Base-by-base conservation (phyloP, 1,140 invertebrate genomes). In the Cataglyphis hispanica region DNA sequence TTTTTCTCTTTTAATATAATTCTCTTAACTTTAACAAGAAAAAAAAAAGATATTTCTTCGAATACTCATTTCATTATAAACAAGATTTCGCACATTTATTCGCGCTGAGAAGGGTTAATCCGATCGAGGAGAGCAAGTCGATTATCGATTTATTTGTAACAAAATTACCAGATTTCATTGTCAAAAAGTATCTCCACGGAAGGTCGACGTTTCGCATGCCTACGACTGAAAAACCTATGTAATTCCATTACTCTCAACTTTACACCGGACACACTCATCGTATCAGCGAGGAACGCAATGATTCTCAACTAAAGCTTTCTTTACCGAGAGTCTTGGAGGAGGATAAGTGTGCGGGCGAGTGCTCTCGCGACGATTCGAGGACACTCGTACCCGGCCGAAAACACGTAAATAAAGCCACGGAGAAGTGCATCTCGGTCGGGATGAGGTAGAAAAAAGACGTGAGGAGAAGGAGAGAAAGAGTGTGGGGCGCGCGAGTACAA, bases 341-440 rank as follows among this genome's bases (percentile, higher is more conserved):
- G 67, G 37, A 81, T 67, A 69, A 80, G 77, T 56, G 43, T 43
- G 50, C 46, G 19, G 25, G 53, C 67, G 67, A 83, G 78, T 72
- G 53, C 67, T 83, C 78, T 60, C 25, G 53, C 53, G 56, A 13
- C 34, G n/a, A 72, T 25, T 72, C 53, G 78, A 83, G 67, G 67
- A 83, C 78, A 83, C 67, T 83, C 67, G 78, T 72, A 40, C 34
- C 13, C 37, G 78, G 66, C 67, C 78, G 37, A 83, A 83, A 83
- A 83, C 78, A 83, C 67, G 78, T 83, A 83, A 83, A 83, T 83
- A 83, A 83, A 83, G 25, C 31, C 37, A 16, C 78, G 11, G 37
- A 56, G 67, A 63, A 83, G 67, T 80, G 78, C 53, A 83, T 83
- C 63, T 27, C 27, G 25, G 7, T 31, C n/a, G 67, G 43, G 43